Percentiles rank a stretch among this genome's conserved stretches.
Evolutionary conservation across 2,797 vertebrate genomes (phyloP).

Genomic region (Siniperca undulata): DNA sequence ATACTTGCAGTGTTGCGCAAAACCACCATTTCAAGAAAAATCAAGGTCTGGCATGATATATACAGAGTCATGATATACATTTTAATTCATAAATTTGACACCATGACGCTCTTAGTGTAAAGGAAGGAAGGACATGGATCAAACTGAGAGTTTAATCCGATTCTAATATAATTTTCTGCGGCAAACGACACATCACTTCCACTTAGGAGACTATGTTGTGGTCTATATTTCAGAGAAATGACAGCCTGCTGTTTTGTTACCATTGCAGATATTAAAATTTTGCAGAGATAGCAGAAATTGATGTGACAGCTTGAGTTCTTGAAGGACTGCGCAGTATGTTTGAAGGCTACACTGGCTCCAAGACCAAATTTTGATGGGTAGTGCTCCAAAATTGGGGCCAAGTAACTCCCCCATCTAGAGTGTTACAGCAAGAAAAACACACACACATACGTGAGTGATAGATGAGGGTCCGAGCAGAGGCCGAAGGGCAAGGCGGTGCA

Average conservation of each 20-base stretch:
- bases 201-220: conserved; percentile 19
- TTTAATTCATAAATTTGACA: conserved; percentile 3
- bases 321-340: conserved; percentile 14
- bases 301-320: conserved; percentile 57
- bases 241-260: conserved; percentile 58
- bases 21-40: neutral
- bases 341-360: conserved; percentile 34
- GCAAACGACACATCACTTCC: conserved; percentile 52
- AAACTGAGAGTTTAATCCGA: conserved; percentile 44
- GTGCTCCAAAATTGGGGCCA: conserved; percentile 58
- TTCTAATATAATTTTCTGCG: conserved; percentile 43
- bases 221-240: conserved; percentile 52
- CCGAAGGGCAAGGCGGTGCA: conserved; percentile 68
- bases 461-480: conserved; percentile 75
- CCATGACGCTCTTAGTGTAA: neutral
- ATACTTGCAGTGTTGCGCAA: conserved; percentile 21
- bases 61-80: neutral
- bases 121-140: conserved; percentile 15
- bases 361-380: conserved; percentile 61
- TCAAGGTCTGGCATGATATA: neutral
- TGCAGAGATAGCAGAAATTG: conserved; percentile 49
- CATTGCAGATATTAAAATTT: conserved; percentile 53
- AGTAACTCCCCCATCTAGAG: conserved; percentile 59
- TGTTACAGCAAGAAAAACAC: conserved; percentile 70
- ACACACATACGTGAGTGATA: conserved; percentile 65